Conservation (phyloP, 2,113 vertebrate species). For the Rhabdomys dilectus region DNA sequence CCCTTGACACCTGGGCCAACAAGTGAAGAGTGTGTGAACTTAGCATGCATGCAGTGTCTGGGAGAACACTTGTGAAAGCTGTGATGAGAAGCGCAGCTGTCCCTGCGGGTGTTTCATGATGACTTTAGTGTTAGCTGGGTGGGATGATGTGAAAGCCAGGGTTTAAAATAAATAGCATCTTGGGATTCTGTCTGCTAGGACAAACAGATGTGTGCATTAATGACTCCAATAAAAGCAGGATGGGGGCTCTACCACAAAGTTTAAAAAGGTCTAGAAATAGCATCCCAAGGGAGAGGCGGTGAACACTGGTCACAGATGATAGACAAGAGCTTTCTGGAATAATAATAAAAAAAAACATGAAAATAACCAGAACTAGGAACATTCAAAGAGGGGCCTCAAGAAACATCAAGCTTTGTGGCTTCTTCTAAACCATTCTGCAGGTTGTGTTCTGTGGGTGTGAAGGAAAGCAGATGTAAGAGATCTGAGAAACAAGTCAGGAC, state of each 20-base stretch:
- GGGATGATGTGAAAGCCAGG: background rate
- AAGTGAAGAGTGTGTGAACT: background rate
- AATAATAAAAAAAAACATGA: background rate
- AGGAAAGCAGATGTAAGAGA: rapidly evolving
- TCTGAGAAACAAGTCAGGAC: background rate
- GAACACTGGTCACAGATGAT: background rate
- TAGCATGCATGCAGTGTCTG: background rate
- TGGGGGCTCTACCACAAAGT: background rate
- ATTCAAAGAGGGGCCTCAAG: background rate
- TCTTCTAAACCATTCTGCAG: background rate
- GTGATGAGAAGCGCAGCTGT: background rate
- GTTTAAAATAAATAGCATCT: background rate
- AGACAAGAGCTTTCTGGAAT: background rate
- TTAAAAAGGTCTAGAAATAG: background rate
- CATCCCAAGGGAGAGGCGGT: too few relatives aligned
- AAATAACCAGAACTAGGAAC: background rate
- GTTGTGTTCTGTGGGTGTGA: background rate
- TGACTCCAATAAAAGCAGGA: background rate
- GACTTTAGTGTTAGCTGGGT: background rate
- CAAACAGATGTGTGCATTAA: background rate
- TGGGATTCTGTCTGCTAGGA: background rate
- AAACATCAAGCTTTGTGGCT: background rate
- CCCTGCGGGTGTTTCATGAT: background rate
- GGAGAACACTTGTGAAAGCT: background rate
- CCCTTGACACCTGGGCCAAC: too few relatives aligned